Percentiles rank a stretch among this genome's conserved stretches.
phyloP scores from a whole-genome alignment of 2,113 vertebrate genomes.

The Hippocampus zosterae region DNA sequence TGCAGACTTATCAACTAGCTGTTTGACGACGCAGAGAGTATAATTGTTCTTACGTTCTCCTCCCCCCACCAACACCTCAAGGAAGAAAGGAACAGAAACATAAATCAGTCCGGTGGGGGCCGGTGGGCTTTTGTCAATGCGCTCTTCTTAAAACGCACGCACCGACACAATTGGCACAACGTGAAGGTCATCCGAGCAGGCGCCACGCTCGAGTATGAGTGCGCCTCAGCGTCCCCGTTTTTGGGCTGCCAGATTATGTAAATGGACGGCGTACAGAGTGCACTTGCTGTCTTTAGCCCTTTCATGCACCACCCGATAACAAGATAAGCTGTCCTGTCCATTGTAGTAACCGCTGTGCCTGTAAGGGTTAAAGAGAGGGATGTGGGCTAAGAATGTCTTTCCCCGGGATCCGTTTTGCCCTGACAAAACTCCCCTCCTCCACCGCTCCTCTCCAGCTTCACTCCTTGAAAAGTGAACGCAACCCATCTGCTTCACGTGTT shows the following conservation, averaged over 20 bases:
- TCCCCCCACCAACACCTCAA: not conserved
- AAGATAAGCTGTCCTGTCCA: too few relatives aligned
- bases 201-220: not conserved
- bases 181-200: slow-evolving; percentile 20
- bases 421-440: too few relatives aligned
- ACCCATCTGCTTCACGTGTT: too few relatives aligned
- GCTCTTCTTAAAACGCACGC: not conserved
- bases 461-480: not conserved
- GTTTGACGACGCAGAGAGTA: slow-evolving; percentile 40
- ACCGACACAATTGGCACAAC: slow-evolving; percentile 9
- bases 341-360: too few relatives aligned
- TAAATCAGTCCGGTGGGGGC: slow-evolving; percentile 28
- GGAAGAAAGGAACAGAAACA: slow-evolving; percentile 33
- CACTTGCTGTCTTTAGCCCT: not conserved
- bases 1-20: slow-evolving; percentile 49
- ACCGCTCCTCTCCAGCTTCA: not conserved
- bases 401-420: too few relatives aligned
- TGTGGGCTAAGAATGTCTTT: not conserved
- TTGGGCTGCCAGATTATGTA: slow-evolving; percentile 3
- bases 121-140: slow-evolving; percentile 29
- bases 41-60: slow-evolving; percentile 49
- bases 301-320: too few relatives aligned
- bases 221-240: not conserved
- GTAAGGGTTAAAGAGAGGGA: not conserved
- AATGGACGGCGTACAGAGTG: slow-evolving; percentile 1